Base-by-base conservation (phyloP, 2,888 invertebrate genomes). In the Rapana venosa region DNA sequence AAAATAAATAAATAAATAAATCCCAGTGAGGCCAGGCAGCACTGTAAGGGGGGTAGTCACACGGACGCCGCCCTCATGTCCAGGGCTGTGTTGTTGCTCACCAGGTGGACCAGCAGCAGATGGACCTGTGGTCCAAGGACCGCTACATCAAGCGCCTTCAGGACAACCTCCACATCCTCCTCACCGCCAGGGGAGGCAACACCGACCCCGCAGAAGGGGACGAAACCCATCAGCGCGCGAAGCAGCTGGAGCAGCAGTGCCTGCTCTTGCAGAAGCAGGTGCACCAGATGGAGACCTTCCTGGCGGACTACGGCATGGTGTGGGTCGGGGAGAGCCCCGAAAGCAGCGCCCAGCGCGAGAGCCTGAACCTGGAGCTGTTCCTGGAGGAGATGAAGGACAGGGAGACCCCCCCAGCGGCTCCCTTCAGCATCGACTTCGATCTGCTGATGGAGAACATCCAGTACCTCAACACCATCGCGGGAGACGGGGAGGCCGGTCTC, bases 281-380 rank as follows among this genome's bases (percentile, higher is more conserved):
- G 11, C 94, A 95, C 88, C 95, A 96, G 81, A 96, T 96, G 96
- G 96, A 96, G 94, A 96, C 95, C 90, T 97, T 97, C 93, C 94
- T 97, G 81, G 94, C 96, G 30, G 97, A 97, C 93, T 97, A 97
- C 93, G 97, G 97, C 70, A 94, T 97, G 94, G 94, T 96, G 26
- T 97, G 97, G 97, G 95, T 97, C 11, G 97, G 97, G 17, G 96
- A 96, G 88, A 92, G 93, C n/a, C 92, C 94, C 32, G 92, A 93
- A 47, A 92, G 92, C n/a, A 93, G 94, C 87, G 85, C 92, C 70
- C 92, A 88, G 4, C 91, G 90, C 4, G 8, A 87, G 36, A 56
- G 74, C 89, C 94, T 11, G 22, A 58, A 36, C 58, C 92, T 32
- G 32, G 36, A 0, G 26, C 66, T 61, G 61, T 17, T 20, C n/a